phyloP scores from a whole-genome alignment of 1,140 invertebrate species.

The Brachionus manjavacas region DNA sequence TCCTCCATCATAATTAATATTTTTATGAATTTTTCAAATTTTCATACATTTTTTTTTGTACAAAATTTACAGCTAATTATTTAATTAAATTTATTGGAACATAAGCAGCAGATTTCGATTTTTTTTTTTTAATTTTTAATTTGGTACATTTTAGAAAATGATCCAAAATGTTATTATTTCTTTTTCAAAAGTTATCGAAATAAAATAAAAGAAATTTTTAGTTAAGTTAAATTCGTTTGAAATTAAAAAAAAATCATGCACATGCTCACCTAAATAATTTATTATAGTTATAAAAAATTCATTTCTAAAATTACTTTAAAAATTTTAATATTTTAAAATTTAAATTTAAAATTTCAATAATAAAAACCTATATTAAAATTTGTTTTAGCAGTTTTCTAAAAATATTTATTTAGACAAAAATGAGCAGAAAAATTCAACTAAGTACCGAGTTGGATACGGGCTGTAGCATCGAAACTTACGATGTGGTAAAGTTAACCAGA shows the following conservation, averaged over 20 bases:
- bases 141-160: too few species aligned
- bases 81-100: too few species aligned
- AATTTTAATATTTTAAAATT: too few species aligned
- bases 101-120: too few species aligned
- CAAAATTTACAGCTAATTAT: neutral
- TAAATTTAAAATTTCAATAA: too few species aligned
- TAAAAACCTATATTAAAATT: too few species aligned
- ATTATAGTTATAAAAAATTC: neutral
- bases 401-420: neutral
- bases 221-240: neutral
- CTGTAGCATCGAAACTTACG: neutral
- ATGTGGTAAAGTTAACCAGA: neutral
- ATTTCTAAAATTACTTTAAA: neutral
- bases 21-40: neutral
- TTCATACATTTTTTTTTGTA: neutral
- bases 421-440: constrained; percentile 31
- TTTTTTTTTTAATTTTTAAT: too few species aligned
- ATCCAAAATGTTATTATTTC: neutral
- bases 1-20: neutral
- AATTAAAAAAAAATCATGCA: neutral
- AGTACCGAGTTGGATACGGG: neutral
- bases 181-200: neutral
- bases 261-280: neutral
- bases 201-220: neutral
- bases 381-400: too few species aligned